These are phyloP conservation scores for Mayetiola destructor DNA, from an alignment of 2,888 invertebrate genomes.

Conservation along the genomic window DNA sequence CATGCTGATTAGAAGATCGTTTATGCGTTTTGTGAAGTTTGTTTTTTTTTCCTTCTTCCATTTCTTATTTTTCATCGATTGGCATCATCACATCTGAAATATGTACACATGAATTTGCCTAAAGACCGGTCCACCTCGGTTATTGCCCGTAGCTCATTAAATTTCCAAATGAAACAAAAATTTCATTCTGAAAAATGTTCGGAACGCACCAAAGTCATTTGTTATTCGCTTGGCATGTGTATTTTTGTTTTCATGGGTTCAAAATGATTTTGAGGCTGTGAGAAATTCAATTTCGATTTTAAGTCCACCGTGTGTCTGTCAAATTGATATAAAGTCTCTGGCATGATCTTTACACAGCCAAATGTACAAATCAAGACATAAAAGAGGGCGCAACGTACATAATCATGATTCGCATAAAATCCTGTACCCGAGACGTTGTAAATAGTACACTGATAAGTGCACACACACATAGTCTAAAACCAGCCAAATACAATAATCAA, in stretches of 20 bases:
- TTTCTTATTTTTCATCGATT: background rate
- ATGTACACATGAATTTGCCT: too few relatives aligned
- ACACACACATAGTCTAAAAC: too few relatives aligned
- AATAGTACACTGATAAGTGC: too few relatives aligned
- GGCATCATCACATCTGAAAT: background rate
- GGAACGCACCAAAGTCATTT: background rate
- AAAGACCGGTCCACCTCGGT: background rate
- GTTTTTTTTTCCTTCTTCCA: background rate
- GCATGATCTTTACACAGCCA: background rate
- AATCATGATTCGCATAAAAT: too few relatives aligned
- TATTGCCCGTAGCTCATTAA: conserved; percentile 8
- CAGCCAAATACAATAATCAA: too few relatives aligned
- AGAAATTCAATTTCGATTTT: background rate
- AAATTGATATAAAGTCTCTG: background rate
- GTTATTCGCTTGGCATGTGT: background rate
- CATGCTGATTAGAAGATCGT: background rate
- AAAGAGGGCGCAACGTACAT: too few relatives aligned
- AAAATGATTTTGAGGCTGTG: too few relatives aligned
- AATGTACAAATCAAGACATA: too few relatives aligned
- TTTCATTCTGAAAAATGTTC: background rate
- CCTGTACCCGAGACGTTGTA: too few relatives aligned
- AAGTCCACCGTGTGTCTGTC: background rate
- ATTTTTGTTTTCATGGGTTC: background rate
- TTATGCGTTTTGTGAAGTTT: background rate
- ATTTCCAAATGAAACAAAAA: background rate